Evolutionary conservation across 2,113 vertebrate genomes (phyloP).

Genomic region (Siniperca chuatsi): DNA sequence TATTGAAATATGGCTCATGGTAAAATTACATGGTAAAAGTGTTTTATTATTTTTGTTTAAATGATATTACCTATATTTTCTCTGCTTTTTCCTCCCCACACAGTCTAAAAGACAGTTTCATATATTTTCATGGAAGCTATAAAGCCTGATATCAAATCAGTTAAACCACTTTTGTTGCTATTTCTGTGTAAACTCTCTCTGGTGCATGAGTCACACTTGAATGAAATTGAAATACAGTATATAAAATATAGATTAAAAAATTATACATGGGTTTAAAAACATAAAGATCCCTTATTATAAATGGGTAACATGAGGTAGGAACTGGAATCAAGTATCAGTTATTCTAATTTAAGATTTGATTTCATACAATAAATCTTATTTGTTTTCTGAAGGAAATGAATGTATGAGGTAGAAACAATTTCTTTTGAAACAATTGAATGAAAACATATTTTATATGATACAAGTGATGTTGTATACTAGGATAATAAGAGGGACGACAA

Average conservation of each 20-base stretch:
- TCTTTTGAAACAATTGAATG: not conserved
- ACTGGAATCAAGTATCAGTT: not conserved
- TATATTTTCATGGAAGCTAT: constrained; percentile 67
- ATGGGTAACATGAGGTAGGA: not conserved
- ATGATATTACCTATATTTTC: constrained; percentile 75
- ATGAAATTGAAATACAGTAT: constrained; percentile 47
- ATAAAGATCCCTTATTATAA: constrained; percentile 15
- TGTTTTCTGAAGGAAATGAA: not conserved
- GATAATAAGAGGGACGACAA: not conserved
- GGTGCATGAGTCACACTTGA: constrained; percentile 43
- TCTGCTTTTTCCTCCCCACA: constrained; percentile 4
- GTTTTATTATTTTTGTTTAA: constrained; percentile 81
- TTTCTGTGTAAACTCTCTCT: constrained; percentile 42
- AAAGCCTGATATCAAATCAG: constrained; percentile 68
- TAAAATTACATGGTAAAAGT: constrained; percentile 75
- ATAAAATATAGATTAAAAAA: constrained; percentile 50
- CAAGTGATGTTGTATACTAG: not conserved
- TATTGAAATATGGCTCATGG: constrained; percentile 81
- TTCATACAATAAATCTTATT: not conserved
- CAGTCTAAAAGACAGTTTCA: constrained; percentile 67
- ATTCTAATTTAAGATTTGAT: not conserved
- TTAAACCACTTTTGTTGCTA: constrained; percentile 54
- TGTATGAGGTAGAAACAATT: not conserved
- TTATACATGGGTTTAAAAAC: not conserved
- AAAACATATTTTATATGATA: not conserved